Conservation (phyloP, 1,140 invertebrate genomes). For the Drosophila albomicans region DNA sequence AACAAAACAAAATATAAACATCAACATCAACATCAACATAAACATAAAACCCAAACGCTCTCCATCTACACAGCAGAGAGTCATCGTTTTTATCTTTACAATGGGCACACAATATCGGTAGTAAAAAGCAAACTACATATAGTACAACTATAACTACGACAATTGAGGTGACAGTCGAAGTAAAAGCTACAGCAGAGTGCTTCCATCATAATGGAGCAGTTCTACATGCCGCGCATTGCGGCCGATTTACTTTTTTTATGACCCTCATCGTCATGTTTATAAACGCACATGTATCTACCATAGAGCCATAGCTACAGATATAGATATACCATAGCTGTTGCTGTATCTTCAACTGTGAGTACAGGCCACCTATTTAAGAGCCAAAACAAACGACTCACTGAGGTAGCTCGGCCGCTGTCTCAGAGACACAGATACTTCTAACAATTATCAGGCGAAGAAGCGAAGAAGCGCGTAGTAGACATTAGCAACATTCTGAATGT, state of each 20-base stretch:
- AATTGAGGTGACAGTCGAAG: constrained; percentile 72
- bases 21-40: not conserved
- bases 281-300: constrained; percentile 29
- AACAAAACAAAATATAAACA: constrained; percentile 27
- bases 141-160: constrained; percentile 22
- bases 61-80: constrained; percentile 12
- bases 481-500: constrained; percentile 64
- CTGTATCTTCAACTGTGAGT: constrained; percentile 6
- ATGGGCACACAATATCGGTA: constrained; percentile 79
- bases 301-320: not conserved
- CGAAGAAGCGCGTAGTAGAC: constrained; percentile 44
- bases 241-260: constrained; percentile 53
- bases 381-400: constrained; percentile 68
- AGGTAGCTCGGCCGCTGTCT: constrained; percentile 51
- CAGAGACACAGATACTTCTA: constrained; percentile 44
- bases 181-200: constrained; percentile 35
- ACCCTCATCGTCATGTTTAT: constrained; percentile 41
- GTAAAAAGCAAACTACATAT: constrained; percentile 61
- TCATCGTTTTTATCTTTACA: constrained; percentile 71
- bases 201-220: constrained; percentile 39
- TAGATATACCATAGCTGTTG: not conserved
- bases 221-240: constrained; percentile 38
- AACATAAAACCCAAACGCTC: constrained; percentile 14
- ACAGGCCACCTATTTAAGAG: constrained; percentile 56
- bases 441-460: constrained; percentile 44